Conservation (phyloP, 2,797 vertebrate species). For the Rhabdophis nuchalis region DNA sequence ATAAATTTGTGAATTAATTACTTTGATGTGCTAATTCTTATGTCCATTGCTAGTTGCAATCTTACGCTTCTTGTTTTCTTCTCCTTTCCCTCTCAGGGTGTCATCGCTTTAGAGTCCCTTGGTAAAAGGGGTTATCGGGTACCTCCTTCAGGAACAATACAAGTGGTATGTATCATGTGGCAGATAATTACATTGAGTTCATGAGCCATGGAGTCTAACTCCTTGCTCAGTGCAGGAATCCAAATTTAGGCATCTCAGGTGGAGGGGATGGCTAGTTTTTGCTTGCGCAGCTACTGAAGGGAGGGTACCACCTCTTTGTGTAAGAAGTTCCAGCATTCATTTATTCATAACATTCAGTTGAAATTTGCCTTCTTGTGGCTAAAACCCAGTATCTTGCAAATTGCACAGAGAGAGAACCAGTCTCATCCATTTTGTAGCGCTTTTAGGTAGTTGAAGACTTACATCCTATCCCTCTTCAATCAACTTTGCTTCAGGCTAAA, state of each 20-base stretch:
- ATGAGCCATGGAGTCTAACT: background rate
- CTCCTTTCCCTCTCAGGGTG: conserved; percentile 77
- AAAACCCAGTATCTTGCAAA: background rate
- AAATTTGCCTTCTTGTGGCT: background rate
- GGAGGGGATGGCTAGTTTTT: background rate
- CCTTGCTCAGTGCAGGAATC: background rate
- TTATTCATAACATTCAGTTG: background rate
- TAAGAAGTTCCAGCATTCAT: background rate
- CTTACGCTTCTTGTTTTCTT: conserved; percentile 50
- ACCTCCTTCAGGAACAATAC: conserved; percentile 99
- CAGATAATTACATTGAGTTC: conserved; percentile 57
- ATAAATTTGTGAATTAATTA: conserved; percentile 18
- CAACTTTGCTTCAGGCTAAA: background rate
- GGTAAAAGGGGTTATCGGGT: conserved; percentile 98
- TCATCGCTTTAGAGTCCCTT: conserved; percentile 96
- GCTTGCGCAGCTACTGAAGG: background rate
- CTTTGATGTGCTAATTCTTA: conserved; percentile 37
- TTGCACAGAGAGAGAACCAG: background rate
- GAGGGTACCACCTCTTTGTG: background rate
- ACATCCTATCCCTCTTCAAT: background rate
- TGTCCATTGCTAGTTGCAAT: conserved; percentile 30
- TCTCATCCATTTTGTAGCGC: background rate
- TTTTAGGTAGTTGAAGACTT: background rate
- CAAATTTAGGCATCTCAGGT: background rate
- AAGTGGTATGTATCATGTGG: conserved; percentile 88